Evolutionary conservation across 2,113 vertebrate species (phyloP).

Genomic region (Prolemur simus): DNA sequence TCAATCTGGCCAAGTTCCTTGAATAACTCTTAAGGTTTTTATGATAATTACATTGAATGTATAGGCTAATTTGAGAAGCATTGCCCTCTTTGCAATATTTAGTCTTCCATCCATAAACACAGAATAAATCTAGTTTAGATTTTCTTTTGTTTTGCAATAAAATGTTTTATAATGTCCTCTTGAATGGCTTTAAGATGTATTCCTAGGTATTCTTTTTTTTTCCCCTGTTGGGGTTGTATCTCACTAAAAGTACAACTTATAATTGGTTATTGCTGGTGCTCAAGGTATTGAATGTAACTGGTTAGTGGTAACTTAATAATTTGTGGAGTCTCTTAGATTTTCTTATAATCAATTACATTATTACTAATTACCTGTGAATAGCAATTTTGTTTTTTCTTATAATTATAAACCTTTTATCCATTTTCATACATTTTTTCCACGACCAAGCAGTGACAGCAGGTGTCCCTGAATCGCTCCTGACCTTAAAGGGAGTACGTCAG

Average conservation of each 20-base stretch:
- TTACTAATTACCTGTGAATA: neutral
- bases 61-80: neutral
- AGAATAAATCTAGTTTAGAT: neutral
- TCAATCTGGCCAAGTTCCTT: neutral
- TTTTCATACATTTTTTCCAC: neutral
- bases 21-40: neutral
- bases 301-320: neutral
- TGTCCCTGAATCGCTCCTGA: neutral
- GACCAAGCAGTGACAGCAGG: too few relatives aligned
- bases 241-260: neutral
- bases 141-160: neutral
- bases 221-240: neutral
- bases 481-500: neutral
- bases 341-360: neutral
- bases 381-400: neutral
- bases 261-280: neutral
- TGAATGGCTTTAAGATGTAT: neutral
- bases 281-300: neutral
- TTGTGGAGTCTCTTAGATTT: neutral
- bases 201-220: neutral
- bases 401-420: neutral
- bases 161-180: neutral
- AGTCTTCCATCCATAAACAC: neutral
- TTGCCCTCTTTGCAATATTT: neutral
- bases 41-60: neutral